Base-by-base conservation (phyloP, 1,140 invertebrate species). In the Caerostris darwini region DNA sequence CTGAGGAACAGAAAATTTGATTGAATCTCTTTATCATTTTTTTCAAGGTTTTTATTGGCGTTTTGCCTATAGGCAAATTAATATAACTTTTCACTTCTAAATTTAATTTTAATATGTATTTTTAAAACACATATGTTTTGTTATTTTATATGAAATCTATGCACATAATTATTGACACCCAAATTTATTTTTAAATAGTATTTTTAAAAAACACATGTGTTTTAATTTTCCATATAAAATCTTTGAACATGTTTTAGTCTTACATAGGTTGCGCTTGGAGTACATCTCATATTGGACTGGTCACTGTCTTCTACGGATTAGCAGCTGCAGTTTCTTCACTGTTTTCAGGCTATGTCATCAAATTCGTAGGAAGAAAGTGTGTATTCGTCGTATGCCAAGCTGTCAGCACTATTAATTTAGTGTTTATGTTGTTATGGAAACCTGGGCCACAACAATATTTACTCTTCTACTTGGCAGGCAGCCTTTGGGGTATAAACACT, bases 291-390 rank as follows among this genome's bases (percentile, higher is more conserved):
- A 98, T 99, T 50, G 99, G 99, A 81, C 99, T 98, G 96, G 98
- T 99, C 10, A 98, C 99, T 97, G 99, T 99, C 95, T 98, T 98
- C 95, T 99, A 99, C 95, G 99, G 98, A 4, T 97, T 98, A 0
- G 98, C 98, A 3, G 98, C 99, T 95, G 98, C 98, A 0, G 96
- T 98, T 14, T 99, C 98, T 95, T 99, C 98, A 3, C 96, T 99
- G 19, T 96, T 98, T 5, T 99, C 99, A 95, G 98, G 99, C 1
- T 97, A 98, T 0, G 96, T 99, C 67, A 99, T 99, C 97, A 99
- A 99, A 96, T 98, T 98, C 95, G 97, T 99, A 86, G 99, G 99
- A 3, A 97, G 99, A 95, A 97, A 98, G 88, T 98, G 98, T 0
- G 97, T 99, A 95, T 98, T 98, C 58, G 97, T 98, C 54, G 96